These are phyloP conservation scores for Rhabdornis inornatus DNA, from an alignment of 2,113 vertebrate genomes.

Conservation along the genomic window DNA sequence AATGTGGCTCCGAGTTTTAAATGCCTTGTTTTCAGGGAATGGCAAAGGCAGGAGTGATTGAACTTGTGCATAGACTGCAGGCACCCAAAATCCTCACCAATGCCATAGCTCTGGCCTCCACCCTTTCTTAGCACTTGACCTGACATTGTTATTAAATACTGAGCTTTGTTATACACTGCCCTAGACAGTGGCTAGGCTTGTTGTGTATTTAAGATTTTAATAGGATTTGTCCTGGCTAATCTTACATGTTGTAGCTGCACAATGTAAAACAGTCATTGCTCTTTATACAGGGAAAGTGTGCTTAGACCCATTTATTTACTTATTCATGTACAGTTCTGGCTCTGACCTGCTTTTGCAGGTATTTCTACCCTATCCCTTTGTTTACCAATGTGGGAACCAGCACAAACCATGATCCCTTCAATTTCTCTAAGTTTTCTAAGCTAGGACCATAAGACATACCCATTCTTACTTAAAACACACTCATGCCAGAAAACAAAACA, in stretches of 20 bases:
- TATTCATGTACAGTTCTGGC: background rate
- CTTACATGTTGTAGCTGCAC: background rate
- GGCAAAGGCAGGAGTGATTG: background rate
- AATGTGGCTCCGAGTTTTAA: background rate
- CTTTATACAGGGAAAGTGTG: background rate
- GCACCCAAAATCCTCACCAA: background rate
- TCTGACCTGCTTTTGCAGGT: background rate
- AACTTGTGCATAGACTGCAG: background rate
- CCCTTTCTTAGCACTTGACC: background rate
- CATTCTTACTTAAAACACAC: background rate
- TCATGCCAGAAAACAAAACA: background rate
- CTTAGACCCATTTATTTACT: background rate
- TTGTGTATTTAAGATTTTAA: constrained; percentile 42
- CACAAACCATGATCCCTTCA: background rate
- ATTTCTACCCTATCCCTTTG: background rate
- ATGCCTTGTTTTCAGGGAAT: background rate
- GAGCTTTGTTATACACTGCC: background rate
- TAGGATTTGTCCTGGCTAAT: constrained; percentile 31
- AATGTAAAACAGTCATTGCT: background rate
- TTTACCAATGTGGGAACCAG: background rate
- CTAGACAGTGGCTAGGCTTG: background rate
- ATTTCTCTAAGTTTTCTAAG: background rate
- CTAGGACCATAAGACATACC: background rate
- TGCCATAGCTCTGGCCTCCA: background rate
- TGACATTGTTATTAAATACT: background rate